Percentiles rank a stretch among this genome's conserved stretches.
These are phyloP conservation scores for Lycia hirtaria DNA, from an alignment of 2,888 invertebrate species.

Conservation along the genomic window DNA sequence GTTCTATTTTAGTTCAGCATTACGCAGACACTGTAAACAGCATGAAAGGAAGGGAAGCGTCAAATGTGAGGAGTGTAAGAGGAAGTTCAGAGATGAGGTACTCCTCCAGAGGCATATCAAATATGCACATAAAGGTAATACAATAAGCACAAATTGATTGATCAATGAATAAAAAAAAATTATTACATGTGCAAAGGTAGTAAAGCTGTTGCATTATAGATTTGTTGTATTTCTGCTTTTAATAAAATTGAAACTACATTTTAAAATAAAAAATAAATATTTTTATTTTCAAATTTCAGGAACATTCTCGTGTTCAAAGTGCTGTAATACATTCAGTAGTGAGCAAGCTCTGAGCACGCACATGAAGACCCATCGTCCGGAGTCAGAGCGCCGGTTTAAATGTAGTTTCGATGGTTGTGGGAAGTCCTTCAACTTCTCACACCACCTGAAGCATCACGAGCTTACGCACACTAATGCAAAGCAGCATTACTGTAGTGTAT, in stretches of 20 bases:
- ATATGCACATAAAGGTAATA: slow-evolving; percentile 77
- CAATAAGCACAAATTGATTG: not conserved
- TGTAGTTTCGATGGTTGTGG: slow-evolving; percentile 66
- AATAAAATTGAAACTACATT: not conserved
- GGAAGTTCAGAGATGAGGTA: slow-evolving; percentile 68
- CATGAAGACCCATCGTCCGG: slow-evolving; percentile 66
- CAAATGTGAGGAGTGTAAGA: slow-evolving; percentile 64
- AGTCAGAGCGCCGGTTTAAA: slow-evolving; percentile 64
- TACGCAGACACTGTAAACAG: slow-evolving; percentile 75
- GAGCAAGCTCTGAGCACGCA: slow-evolving; percentile 69
- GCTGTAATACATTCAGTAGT: slow-evolving; percentile 66
- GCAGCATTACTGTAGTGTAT: slow-evolving; percentile 69
- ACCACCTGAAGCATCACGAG: slow-evolving; percentile 77
- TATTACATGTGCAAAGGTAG: not conserved
- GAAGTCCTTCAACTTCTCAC: slow-evolving; percentile 76
- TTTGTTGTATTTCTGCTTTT: not conserved
- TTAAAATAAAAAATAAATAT: not conserved
- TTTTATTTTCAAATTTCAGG: slow-evolving; percentile 54
- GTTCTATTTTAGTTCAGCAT: slow-evolving; percentile 63
- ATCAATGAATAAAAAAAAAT: too few relatives aligned
- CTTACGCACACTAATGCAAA: slow-evolving; percentile 72
- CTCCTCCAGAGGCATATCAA: slow-evolving; percentile 72
- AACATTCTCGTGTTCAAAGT: slow-evolving; percentile 64
- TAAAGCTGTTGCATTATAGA: not conserved
- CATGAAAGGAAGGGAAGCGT: slow-evolving; percentile 70